phyloP scores from a whole-genome alignment of 2,113 vertebrate genomes.

The Urocolius indicus region DNA sequence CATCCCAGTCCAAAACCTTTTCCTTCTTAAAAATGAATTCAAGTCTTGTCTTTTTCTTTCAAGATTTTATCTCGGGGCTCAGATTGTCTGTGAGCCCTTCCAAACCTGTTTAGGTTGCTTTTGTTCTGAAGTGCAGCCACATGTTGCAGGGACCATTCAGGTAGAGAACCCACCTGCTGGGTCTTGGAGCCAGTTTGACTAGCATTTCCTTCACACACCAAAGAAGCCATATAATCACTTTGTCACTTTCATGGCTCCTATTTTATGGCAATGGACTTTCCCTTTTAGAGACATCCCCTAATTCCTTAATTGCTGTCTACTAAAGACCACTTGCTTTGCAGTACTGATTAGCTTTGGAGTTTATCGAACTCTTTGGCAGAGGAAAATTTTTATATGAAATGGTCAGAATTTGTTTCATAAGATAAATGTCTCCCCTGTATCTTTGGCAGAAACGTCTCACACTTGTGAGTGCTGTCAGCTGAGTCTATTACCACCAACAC shows the following conservation, averaged over 20 bases:
- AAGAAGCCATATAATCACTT: conserved; percentile 60
- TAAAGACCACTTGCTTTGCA: conserved; percentile 48
- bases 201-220: conserved; percentile 55
- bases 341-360: neutral
- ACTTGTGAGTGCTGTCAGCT: neutral
- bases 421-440: neutral
- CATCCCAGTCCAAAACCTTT: neutral
- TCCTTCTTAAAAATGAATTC: neutral
- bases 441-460: neutral
- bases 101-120: conserved; percentile 9
- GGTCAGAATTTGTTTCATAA: neutral
- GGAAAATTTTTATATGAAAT: neutral
- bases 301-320: conserved; percentile 47
- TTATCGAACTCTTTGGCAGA: neutral
- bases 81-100: neutral
- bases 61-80: conserved; percentile 18
- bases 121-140: conserved; percentile 47
- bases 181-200: conserved; percentile 46
- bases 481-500: neutral
- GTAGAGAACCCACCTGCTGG: conserved; percentile 55
- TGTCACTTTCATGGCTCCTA: conserved; percentile 56
- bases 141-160: conserved; percentile 39
- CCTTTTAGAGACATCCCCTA: neutral
- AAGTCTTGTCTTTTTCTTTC: neutral
- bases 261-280: conserved; percentile 56